Percentiles rank a stretch among this genome's conserved stretches.
phyloP scores from a whole-genome alignment of 2,797 vertebrate genomes.

The Schizopygopsis malacanthus region DNA sequence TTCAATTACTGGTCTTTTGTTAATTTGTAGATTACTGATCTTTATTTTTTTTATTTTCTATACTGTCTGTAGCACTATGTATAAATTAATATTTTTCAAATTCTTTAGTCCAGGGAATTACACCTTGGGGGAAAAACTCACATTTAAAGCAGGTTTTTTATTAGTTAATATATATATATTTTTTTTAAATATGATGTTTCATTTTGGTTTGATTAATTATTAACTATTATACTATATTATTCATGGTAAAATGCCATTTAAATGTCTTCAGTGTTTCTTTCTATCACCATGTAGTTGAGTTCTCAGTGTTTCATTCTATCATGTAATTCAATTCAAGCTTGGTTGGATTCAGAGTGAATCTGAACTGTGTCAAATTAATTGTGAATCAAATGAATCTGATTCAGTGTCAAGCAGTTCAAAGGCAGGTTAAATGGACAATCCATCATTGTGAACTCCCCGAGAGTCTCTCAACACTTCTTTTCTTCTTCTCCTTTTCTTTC shows the following conservation, averaged over 20 bases:
- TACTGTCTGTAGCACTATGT: background rate
- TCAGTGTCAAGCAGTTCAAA: slow-evolving; percentile 39
- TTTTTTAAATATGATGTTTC: background rate
- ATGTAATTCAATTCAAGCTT: background rate
- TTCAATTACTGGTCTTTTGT: background rate
- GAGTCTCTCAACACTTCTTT: slow-evolving; percentile 46
- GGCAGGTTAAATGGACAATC: slow-evolving; percentile 42
- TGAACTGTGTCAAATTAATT: slow-evolving; percentile 51
- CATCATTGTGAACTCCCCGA: slow-evolving; percentile 42
- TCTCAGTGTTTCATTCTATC: background rate
- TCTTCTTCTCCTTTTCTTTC: slow-evolving; percentile 36
- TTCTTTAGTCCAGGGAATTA: background rate
- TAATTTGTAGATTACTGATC: background rate
- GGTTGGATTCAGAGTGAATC: background rate
- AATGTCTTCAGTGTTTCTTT: background rate
- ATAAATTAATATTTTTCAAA: background rate
- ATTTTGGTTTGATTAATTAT: background rate
- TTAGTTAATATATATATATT: background rate
- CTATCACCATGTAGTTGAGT: background rate
- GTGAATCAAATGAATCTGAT: slow-evolving; percentile 57
- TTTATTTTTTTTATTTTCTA: background rate
- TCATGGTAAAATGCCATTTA: background rate
- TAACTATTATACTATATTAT: background rate
- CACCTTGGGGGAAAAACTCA: too few relatives aligned
- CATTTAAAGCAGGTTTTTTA: background rate